Evolutionary conservation across 2,797 vertebrate genomes (phyloP).

Genomic region (Anomalospiza imberbis): DNA sequence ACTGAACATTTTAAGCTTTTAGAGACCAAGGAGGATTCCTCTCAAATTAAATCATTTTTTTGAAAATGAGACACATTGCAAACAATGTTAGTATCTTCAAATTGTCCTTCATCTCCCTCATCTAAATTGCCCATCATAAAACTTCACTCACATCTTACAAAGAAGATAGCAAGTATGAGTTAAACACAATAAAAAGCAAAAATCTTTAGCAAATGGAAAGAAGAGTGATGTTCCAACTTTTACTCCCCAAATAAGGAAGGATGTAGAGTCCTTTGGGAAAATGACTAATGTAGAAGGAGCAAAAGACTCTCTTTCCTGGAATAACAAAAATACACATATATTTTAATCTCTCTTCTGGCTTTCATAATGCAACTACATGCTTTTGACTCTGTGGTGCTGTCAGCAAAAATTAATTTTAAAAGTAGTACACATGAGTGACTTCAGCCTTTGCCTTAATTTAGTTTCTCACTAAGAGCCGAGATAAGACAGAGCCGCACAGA

Average conservation of each 20-base stretch:
- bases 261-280: conserved; percentile 53
- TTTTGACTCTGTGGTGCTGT: conserved; percentile 63
- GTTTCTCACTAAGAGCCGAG: conserved; percentile 68
- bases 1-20: background rate
- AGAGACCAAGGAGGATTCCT: background rate
- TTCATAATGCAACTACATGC: conserved; percentile 59
- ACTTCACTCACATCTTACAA: background rate
- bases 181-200: conserved; percentile 13
- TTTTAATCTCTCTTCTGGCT: conserved; percentile 66
- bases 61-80: background rate
- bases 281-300: conserved; percentile 50
- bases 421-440: conserved; percentile 62
- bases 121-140: background rate
- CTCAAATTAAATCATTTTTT: background rate
- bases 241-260: conserved; percentile 60
- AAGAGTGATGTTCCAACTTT: conserved; percentile 25
- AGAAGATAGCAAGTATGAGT: background rate
- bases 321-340: conserved; percentile 65
- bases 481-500: conserved; percentile 40
- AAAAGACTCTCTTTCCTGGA: conserved; percentile 58
- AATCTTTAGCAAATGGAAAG: conserved; percentile 38
- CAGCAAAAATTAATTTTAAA: conserved; percentile 78
- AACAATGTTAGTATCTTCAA: background rate
- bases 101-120: background rate
- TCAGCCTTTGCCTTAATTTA: conserved; percentile 69